Evolutionary conservation across 1,140 invertebrate species (phyloP).

Genomic region (Pseudomyrmex concolor): DNA sequence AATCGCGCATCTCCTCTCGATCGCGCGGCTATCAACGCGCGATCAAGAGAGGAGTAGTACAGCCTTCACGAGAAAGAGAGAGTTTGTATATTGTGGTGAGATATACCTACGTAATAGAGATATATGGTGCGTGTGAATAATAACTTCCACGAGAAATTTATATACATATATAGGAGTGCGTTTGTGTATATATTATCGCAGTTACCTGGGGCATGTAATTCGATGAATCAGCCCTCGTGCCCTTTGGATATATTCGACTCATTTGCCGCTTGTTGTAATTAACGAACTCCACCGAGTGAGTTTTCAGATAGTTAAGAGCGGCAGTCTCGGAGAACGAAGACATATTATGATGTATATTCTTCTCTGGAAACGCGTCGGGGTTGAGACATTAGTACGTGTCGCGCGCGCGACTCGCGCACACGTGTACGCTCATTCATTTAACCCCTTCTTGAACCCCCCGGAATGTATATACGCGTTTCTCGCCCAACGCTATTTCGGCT

Average conservation of each 20-base stretch:
- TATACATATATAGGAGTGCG: background rate
- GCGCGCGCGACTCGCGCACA: constrained; percentile 28
- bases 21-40: no score
- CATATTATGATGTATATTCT: constrained; percentile 93
- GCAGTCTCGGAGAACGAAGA: constrained; percentile 93
- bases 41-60: background rate
- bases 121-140: constrained; percentile 19
- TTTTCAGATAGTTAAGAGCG: constrained; percentile 91
- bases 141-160: constrained; percentile 24
- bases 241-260: constrained; percentile 91
- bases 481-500: background rate
- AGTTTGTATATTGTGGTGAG: constrained; percentile 4
- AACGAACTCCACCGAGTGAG: constrained; percentile 90
- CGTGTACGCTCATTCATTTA: constrained; percentile 53
- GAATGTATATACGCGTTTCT: constrained; percentile 18
- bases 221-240: constrained; percentile 90
- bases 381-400: constrained; percentile 58
- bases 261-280: constrained; percentile 92
- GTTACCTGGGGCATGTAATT: constrained; percentile 91
- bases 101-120: background rate
- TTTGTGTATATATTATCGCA: constrained; percentile 25
- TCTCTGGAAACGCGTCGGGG: constrained; percentile 85
- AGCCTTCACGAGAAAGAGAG: no score
- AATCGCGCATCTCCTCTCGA: background rate
- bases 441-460: constrained; percentile 33